Conservation (phyloP, 92 coral and sea anemone species). For the Epizoanthus rinbou region DNA sequence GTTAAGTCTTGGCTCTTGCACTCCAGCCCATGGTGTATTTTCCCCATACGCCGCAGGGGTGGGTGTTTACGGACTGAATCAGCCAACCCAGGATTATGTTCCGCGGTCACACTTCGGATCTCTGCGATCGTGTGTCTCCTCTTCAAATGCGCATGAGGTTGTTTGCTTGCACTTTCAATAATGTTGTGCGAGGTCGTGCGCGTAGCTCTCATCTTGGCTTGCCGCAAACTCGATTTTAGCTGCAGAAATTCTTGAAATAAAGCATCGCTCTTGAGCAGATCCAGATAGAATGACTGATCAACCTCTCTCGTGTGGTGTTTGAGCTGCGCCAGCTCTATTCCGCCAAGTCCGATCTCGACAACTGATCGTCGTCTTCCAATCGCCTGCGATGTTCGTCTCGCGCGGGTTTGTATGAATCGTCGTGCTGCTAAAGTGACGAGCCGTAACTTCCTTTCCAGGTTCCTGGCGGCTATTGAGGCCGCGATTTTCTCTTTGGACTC, state of each 20-base stretch:
- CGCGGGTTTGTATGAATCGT: slow-evolving; percentile 76
- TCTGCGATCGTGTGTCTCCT: slow-evolving; percentile 21
- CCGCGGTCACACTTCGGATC: not conserved
- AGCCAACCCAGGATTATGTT: not conserved
- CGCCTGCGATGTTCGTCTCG: slow-evolving; percentile 57
- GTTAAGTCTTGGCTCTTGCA: too few species aligned
- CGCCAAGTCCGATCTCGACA: slow-evolving; percentile 80
- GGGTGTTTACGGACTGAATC: not conserved
- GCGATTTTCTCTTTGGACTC: slow-evolving; percentile 97
- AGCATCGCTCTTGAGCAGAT: slow-evolving; percentile 73
- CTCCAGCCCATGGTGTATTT: too few species aligned
- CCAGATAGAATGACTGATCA: slow-evolving; percentile 54
- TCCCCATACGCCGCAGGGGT: not conserved
- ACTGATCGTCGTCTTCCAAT: slow-evolving; percentile 69
- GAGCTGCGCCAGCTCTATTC: slow-evolving; percentile 80
- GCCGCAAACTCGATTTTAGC: slow-evolving; percentile 70
- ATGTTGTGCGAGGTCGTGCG: slow-evolving; percentile 69
- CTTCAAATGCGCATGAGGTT: not conserved
- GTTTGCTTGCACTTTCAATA: not conserved
- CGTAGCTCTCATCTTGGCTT: slow-evolving; percentile 60
- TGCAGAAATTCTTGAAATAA: slow-evolving; percentile 81
- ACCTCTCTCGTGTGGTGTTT: slow-evolving; percentile 51
- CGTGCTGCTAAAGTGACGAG: slow-evolving; percentile 80
- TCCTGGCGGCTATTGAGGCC: slow-evolving; percentile 85
- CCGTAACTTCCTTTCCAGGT: slow-evolving; percentile 81